Conservation (phyloP, 1,140 invertebrate genomes). For the Drosophila ficusphila region DNA sequence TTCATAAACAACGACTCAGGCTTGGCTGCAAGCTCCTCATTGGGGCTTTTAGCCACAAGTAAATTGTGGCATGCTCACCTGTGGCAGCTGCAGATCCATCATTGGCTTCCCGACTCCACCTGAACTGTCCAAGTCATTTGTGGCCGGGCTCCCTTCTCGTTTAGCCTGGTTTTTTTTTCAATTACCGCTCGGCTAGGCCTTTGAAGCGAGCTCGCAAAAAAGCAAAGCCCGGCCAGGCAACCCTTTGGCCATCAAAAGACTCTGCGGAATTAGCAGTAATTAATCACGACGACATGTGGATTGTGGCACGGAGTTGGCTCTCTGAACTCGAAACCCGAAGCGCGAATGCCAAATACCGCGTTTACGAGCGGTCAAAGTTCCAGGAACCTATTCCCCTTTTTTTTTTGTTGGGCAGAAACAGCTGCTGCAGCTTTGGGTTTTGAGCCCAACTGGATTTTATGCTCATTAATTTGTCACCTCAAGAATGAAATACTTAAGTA, state of each 20-base stretch:
- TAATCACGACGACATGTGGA: conserved; percentile 48
- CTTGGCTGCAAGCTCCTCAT: not conserved
- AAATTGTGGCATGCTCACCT: conserved; percentile 4
- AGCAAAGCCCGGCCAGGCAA: not conserved
- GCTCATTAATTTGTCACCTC: not conserved
- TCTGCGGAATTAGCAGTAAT: conserved; percentile 35
- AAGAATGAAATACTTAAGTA: too few relatives aligned
- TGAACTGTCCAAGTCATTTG: conserved; percentile 12
- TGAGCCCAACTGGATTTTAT: not conserved
- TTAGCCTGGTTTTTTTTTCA: conserved; percentile 31
- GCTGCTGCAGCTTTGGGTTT: not conserved
- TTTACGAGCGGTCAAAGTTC: conserved; percentile 2
- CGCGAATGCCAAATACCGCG: conserved; percentile 7
- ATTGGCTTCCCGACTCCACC: not conserved
- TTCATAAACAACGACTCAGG: not conserved
- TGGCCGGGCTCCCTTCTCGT: conserved; percentile 14
- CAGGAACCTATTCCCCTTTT: conserved; percentile 4
- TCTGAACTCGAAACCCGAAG: not conserved
- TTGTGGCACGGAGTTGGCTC: conserved; percentile 16
- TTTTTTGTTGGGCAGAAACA: not conserved
- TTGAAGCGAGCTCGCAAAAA: conserved; percentile 16
- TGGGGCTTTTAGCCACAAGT: not conserved
- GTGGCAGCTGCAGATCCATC: conserved; percentile 11
- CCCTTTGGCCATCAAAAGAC: conserved; percentile 11
- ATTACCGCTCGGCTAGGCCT: conserved; percentile 28